Conservation (phyloP, 1,140 invertebrate genomes). For the Maconellicoccus hirsutus region DNA sequence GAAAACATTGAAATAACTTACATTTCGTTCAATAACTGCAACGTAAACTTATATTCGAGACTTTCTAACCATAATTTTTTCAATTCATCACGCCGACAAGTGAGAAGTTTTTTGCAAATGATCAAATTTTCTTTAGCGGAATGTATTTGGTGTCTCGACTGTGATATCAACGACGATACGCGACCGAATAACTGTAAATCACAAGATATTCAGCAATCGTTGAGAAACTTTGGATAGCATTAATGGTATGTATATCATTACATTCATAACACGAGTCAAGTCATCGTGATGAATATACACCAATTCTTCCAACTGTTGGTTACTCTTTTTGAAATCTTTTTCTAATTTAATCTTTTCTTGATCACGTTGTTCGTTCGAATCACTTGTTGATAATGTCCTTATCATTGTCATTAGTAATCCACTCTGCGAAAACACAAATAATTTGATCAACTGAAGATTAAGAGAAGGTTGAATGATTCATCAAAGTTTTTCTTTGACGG, state of each 20-base stretch:
- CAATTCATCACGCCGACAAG: slow-evolving; percentile 84
- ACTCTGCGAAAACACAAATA: slow-evolving; percentile 44
- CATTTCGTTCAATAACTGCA: slow-evolving; percentile 47
- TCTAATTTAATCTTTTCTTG: slow-evolving; percentile 87
- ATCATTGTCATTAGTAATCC: slow-evolving; percentile 87
- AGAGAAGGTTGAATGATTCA: too few relatives aligned
- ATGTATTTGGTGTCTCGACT: slow-evolving; percentile 67
- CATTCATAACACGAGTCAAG: slow-evolving; percentile 73
- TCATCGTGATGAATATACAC: slow-evolving; percentile 80
- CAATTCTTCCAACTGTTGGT: slow-evolving; percentile 73
- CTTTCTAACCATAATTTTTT: slow-evolving; percentile 86
- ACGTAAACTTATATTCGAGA: slow-evolving; percentile 80
- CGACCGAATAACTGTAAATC: slow-evolving; percentile 57
- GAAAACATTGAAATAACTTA: slow-evolving; percentile 7
- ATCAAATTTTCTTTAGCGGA: slow-evolving; percentile 79
- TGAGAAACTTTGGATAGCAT: background rate
- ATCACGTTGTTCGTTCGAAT: slow-evolving; percentile 88
- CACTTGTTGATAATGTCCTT: slow-evolving; percentile 76
- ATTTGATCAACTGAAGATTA: background rate
- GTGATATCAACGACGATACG: slow-evolving; percentile 62
- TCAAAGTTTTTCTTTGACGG: too few relatives aligned
- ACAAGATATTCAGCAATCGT: background rate
- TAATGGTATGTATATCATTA: slow-evolving; percentile 34
- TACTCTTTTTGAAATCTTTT: slow-evolving; percentile 83
- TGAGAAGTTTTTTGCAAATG: slow-evolving; percentile 78